Evolutionary conservation across 2,888 invertebrate species (phyloP), one percentile per base, ranked within the genome.

Genomic region (Aspidapion aeneum): DNA sequence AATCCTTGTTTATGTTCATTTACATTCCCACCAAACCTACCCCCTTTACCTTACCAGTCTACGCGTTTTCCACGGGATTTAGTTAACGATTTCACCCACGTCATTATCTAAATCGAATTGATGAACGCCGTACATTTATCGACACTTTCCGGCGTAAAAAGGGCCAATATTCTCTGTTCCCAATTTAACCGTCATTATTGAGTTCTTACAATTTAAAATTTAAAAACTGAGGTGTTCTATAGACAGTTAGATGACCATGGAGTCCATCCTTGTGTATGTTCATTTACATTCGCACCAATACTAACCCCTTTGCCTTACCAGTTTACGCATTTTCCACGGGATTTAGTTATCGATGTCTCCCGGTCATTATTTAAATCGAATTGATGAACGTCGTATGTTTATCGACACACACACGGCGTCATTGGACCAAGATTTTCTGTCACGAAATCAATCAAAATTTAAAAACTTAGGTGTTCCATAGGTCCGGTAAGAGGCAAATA

Each of bases 1-100:
- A 75, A 74, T 72, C 75, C 73, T 70, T 74, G 75, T 77, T 76
- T 76, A 76, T 69, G 64, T 69, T 64, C 72, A 74, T 75, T 74
- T 75, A 73, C 75, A 74, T 74, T 74, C 73, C 71, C 69, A 69
- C 70, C 60, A 63, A 69, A 71, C 35, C 12, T 7, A 7, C 5
- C 35, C 35, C 35, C 35, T 12, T 35, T 35, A 35, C 35, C 3
- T 12, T 7, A 35, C 35, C 12, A n/a, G n/a, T n/a, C n/a, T n/a
- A n/a, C n/a, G 35, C 70, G 71, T 70, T 71, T 73, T 73, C 70
- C 69, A 52, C 71, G 35, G 12, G 35, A 73, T 74, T 72, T 73
- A 71, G 68, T 67, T 73, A 72, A 72, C 68, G 71, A 72, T 68
- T 68, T 66, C 66, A 69, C 61, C 35, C 35, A 3, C 48, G 57